Conservation (phyloP, 2,113 vertebrate species). For the Gobio gobio region DNA sequence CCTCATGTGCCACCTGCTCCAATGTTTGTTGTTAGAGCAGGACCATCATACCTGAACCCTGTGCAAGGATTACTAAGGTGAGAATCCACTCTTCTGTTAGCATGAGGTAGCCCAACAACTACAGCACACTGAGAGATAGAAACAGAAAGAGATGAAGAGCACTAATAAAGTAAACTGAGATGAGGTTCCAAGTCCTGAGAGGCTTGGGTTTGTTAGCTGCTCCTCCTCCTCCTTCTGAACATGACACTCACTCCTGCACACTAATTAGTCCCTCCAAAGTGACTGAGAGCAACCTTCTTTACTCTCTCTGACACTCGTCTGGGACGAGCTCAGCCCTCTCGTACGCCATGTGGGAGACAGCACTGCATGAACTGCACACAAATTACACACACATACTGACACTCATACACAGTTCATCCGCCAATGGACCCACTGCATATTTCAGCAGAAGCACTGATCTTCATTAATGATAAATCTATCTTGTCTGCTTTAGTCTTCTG, state of each 20-base stretch:
- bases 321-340: slow-evolving; percentile 24
- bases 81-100: slow-evolving; percentile 18
- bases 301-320: slow-evolving; percentile 29
- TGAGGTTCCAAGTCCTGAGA: slow-evolving; percentile 24
- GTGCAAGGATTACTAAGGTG: background rate
- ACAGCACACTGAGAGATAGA: background rate
- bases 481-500: slow-evolving; percentile 7
- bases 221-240: slow-evolving; percentile 36
- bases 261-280: slow-evolving; percentile 45
- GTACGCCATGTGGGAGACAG: background rate
- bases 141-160: background rate
- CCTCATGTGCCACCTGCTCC: slow-evolving; percentile 4
- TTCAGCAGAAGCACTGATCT: slow-evolving; percentile 28
- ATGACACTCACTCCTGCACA: slow-evolving; percentile 35
- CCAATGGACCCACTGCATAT: background rate
- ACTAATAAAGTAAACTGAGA: slow-evolving; percentile 36
- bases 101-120: background rate
- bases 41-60: background rate
- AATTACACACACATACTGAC: slow-evolving; percentile 11
- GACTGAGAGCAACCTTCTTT: slow-evolving; percentile 27
- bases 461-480: slow-evolving; percentile 20
- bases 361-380: slow-evolving; percentile 21
- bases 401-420: slow-evolving; percentile 10
- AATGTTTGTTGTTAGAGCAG: slow-evolving; percentile 14
- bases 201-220: slow-evolving; percentile 32